Evolutionary conservation across 2,797 vertebrate genomes (phyloP), one percentile per base, ranked within the genome.

Genomic region (Carduelis carduelis): DNA sequence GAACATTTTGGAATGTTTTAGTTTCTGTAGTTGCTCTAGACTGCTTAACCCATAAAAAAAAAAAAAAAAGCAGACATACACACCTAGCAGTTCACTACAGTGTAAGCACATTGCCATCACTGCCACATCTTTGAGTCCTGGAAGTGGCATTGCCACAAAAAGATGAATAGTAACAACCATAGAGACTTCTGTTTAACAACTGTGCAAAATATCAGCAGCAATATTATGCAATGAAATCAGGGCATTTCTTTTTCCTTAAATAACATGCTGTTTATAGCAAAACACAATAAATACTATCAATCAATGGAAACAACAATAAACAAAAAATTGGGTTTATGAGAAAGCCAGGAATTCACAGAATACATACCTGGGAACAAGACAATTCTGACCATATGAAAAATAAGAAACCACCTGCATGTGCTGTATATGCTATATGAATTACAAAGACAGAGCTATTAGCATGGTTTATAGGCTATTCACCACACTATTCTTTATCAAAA

Each of bases 401-500:
- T n/a, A 75, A 83, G 76, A 85, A 68, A 69, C 65, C 89, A 87
- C 84, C 82, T 93, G 90, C 82, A 32, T n/a, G 34, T 68, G 20
- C 39, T 87, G 59, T 64, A 68, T 55, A 17, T 69, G 71, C 60
- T 47, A 46, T 66, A 68, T 79, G 77, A 87, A 90, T 83, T 34
- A 71, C 32, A 90, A 86, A 83, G 79, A 89, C 47, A 64, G 28
- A 86, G 60, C 59, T 91, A 81, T 78, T 86, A 92, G 22, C 20
- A 18, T 32, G 41, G 80, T 91, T 94, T 93, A 82, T 59, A 83
- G 79, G 83, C 93, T 87, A 43, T 71, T 63, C 43, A 88, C 60
- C 55, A 76, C 74, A 79, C 63, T 66, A 59, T 88, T 72, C 82
- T 83, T 81, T 88, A 95, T 88, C 28, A 92, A 93, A 93, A 94